These are phyloP conservation scores for Scopus umbretta DNA, from an alignment of 2,113 vertebrate species.

Conservation along the genomic window DNA sequence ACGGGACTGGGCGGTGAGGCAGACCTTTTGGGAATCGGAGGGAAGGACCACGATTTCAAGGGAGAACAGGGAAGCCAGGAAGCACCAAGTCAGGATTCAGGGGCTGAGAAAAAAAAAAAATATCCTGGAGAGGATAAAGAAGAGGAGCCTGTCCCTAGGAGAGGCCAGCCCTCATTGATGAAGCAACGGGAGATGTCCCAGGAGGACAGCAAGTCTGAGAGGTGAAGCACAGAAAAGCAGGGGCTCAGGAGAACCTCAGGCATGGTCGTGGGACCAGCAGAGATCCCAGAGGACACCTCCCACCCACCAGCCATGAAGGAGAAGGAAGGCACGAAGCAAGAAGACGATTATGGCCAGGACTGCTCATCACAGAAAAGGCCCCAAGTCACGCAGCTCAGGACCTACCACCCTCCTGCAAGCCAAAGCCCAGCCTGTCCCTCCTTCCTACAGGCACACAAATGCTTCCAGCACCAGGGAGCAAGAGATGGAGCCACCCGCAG, in stretches of 20 bases:
- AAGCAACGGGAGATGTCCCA: not conserved
- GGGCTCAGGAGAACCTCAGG: not conserved
- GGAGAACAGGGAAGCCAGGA: not conserved
- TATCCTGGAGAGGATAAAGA: not conserved
- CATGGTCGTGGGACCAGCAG: fast-evolving
- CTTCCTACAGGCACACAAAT: not conserved
- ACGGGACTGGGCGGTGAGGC: not conserved
- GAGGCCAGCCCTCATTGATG: not conserved
- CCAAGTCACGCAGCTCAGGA: fast-evolving
- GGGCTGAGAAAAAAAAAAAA: not conserved
- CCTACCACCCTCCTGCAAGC: not conserved
- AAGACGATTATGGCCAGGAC: not conserved
- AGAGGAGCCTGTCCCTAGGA: not conserved
- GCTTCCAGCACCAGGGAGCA: not conserved
- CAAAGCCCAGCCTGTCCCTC: not conserved
- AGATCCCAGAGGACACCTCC: not conserved
- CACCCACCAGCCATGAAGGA: not conserved
- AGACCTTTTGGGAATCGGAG: not conserved
- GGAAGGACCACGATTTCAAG: not conserved
- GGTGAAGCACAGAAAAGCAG: not conserved
- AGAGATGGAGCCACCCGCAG: not conserved
- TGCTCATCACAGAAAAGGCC: not conserved
- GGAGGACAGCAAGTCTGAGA: not conserved
- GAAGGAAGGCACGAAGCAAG: fast-evolving
- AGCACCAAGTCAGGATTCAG: not conserved